These are phyloP conservation scores for Campaea margaritaria DNA, from an alignment of 2,888 invertebrate genomes.

Conservation along the genomic window DNA sequence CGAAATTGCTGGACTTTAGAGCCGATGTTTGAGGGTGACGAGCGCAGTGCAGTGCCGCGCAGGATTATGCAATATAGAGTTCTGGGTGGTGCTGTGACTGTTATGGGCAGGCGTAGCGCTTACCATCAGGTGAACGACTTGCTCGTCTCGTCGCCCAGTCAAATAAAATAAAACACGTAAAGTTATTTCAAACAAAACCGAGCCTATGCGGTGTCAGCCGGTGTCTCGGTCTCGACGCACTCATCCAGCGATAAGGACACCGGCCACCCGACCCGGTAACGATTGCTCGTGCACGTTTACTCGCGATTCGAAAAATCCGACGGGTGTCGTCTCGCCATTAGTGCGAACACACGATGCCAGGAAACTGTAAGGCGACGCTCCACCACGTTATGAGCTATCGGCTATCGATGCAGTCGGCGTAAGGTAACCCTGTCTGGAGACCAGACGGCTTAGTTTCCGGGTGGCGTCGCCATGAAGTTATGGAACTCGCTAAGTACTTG, in stretches of 20 bases:
- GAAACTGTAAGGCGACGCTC: conserved; percentile 49
- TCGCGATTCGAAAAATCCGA: conserved; percentile 58
- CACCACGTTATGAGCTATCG: conserved; percentile 9
- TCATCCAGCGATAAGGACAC: conserved; percentile 12
- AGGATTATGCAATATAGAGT: too few species aligned
- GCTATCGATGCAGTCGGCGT: conserved; percentile 8
- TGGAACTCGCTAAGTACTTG: too few species aligned
- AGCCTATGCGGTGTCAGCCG: too few species aligned
- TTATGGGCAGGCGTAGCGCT: too few species aligned
- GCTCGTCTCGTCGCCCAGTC: too few species aligned
- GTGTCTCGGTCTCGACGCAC: neutral
- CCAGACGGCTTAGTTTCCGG: conserved; percentile 13
- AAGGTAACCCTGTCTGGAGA: conserved; percentile 26
- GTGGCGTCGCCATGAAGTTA: neutral
- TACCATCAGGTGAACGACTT: too few species aligned
- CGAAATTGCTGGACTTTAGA: too few species aligned
- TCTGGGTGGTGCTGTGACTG: too few species aligned
- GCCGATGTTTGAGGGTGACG: too few species aligned
- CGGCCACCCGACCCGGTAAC: conserved; percentile 23
- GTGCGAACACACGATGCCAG: conserved; percentile 50
- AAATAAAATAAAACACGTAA: too few species aligned
- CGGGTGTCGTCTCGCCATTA: conserved; percentile 53
- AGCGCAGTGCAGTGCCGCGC: too few species aligned
- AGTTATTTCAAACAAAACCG: too few species aligned
- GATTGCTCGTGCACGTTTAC: conserved; percentile 28